phyloP scores from a whole-genome alignment of 2,113 vertebrate species.

The Hippopotamus amphibius region DNA sequence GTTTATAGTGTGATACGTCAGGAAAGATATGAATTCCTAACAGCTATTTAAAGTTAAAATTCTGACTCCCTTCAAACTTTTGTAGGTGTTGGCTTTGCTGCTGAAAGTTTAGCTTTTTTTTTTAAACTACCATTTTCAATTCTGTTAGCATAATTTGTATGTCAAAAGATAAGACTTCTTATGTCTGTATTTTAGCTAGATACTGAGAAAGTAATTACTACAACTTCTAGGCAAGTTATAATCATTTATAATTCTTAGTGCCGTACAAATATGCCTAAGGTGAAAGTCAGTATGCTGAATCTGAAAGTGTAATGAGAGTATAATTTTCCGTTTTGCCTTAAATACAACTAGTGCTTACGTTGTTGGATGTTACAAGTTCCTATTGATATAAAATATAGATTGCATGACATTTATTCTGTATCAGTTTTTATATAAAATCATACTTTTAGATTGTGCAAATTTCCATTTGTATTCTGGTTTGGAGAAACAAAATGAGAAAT shows the following conservation, averaged over 20 bases:
- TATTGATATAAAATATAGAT: conserved; percentile 55
- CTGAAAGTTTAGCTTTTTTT: not conserved
- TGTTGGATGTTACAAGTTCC: conserved; percentile 49
- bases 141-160: conserved; percentile 43
- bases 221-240: conserved; percentile 55
- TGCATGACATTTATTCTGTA: conserved; percentile 48
- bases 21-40: conserved; percentile 31
- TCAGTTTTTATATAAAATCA: conserved; percentile 50
- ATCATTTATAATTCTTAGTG: conserved; percentile 62
- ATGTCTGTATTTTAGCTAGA: conserved; percentile 63
- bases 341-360: conserved; percentile 19
- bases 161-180: conserved; percentile 47
- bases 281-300: conserved; percentile 56
- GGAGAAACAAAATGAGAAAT: conserved; percentile 25
- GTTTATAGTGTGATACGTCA: not conserved
- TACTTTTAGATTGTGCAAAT: conserved; percentile 46
- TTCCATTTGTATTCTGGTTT: conserved; percentile 58
- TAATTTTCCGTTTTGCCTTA: conserved; percentile 71
- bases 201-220: conserved; percentile 63
- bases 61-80: not conserved
- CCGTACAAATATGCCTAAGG: conserved; percentile 47
- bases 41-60: conserved; percentile 33
- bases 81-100: conserved; percentile 2
- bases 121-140: conserved; percentile 33
- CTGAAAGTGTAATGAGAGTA: conserved; percentile 52